Evolutionary conservation across 1,140 invertebrate species (phyloP).

Genomic region (Archegozetes longisetosus): DNA sequence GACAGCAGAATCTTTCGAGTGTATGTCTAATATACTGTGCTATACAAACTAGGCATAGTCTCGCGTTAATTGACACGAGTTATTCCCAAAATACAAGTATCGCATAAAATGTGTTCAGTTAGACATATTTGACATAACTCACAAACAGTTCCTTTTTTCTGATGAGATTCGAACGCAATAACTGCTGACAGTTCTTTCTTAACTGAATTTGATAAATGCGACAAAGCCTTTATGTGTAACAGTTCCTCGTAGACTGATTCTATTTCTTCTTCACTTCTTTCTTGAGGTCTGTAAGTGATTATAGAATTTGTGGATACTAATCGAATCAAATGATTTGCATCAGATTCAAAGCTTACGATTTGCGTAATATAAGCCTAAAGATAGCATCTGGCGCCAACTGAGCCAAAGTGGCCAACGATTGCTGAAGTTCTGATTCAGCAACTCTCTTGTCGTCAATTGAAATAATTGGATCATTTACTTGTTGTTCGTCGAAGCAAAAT

Average conservation of each 20-base stretch:
- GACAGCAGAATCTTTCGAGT: neutral
- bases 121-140: too few species aligned
- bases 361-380: constrained; percentile 59
- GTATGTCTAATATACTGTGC: too few species aligned
- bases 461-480: constrained; percentile 20
- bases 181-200: constrained; percentile 62
- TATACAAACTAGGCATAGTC: too few species aligned
- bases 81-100: too few species aligned
- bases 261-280: constrained; percentile 57
- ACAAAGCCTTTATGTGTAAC: constrained; percentile 59
- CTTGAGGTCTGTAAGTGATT: constrained; percentile 42
- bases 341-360: constrained; percentile 44
- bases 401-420: constrained; percentile 44
- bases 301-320: too few species aligned
- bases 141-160: constrained; percentile 57
- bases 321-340: constrained; percentile 10
- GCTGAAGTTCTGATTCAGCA: constrained; percentile 48
- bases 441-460: constrained; percentile 39
- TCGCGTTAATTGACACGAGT: too few species aligned
- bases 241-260: constrained; percentile 73
- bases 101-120: too few species aligned
- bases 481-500: constrained; percentile 50
- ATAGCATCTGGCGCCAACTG: constrained; percentile 54
- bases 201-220: constrained; percentile 64
- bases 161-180: constrained; percentile 63